These are phyloP conservation scores for Oryctolagus cuniculus DNA, from an alignment of 2,113 vertebrate species.

Conservation along the genomic window DNA sequence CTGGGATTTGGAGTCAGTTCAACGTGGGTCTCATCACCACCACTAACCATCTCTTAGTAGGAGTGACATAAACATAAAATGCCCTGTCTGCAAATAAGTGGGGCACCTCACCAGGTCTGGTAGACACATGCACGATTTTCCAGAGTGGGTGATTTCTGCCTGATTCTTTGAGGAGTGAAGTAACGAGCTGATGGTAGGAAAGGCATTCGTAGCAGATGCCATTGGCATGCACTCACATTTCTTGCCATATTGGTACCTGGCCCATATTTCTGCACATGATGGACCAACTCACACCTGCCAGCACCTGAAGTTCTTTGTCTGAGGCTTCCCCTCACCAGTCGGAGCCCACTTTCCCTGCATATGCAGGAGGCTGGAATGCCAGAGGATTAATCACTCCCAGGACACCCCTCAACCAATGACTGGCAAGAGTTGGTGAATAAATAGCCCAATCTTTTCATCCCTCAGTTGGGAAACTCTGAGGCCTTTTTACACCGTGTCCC, in stretches of 20 bases:
- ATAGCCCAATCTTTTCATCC: neutral
- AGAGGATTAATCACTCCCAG: neutral
- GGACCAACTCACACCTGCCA: neutral
- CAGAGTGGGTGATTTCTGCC: neutral
- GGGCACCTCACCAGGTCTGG: neutral
- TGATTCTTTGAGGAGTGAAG: conserved; percentile 17
- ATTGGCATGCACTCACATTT: neutral
- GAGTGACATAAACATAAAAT: neutral
- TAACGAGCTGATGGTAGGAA: neutral
- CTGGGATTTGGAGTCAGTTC: neutral
- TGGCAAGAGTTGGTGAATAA: neutral
- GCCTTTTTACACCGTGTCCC: neutral
- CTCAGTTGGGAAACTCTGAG: neutral
- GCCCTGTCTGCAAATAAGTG: neutral
- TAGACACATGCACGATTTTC: neutral
- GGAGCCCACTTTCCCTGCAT: neutral
- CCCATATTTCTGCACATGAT: conserved; percentile 6
- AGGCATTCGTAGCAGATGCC: neutral
- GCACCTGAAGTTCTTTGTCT: neutral
- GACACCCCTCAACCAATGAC: neutral
- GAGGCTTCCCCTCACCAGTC: neutral
- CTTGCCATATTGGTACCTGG: neutral
- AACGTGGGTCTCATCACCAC: neutral
- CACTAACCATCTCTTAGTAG: neutral
- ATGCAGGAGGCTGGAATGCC: neutral